phyloP scores from a whole-genome alignment of 2,888 invertebrate genomes.

The Strigamia transsilvanica region DNA sequence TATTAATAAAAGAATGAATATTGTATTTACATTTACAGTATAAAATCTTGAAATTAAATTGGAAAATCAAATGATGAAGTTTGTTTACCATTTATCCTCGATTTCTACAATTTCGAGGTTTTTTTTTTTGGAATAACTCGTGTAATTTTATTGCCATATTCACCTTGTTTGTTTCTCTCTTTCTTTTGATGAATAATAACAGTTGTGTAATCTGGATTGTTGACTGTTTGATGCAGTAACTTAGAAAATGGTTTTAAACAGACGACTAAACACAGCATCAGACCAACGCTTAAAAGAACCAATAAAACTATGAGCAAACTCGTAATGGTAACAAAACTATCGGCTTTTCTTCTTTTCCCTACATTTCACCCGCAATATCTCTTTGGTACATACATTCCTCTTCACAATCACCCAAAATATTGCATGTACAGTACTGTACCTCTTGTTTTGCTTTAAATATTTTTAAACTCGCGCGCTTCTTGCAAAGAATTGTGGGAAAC shows the following conservation, averaged over 20 bases:
- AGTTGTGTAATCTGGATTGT: not conserved
- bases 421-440: not conserved
- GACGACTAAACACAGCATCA: constrained; percentile 10
- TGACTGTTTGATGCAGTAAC: not conserved
- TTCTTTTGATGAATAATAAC: no score
- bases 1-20: not conserved
- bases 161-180: no score
- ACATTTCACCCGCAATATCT: no score
- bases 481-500: no score
- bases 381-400: not conserved
- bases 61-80: no score
- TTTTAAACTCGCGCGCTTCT: no score
- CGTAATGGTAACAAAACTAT: not conserved
- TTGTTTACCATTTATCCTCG: not conserved
- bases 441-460: not conserved
- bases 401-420: constrained; percentile 6
- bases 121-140: no score
- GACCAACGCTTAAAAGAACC: not conserved
- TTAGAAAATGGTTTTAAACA: not conserved
- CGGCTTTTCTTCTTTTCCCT: not conserved
- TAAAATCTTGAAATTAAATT: not conserved
- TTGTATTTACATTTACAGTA: not conserved
- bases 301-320: constrained; percentile 7
- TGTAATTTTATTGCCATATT: no score
- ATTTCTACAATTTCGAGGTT: no score